Evolutionary conservation across 2,797 vertebrate genomes (phyloP), one percentile per base, ranked within the genome.

Genomic region (Periophthalmus magnuspinnatus): DNA sequence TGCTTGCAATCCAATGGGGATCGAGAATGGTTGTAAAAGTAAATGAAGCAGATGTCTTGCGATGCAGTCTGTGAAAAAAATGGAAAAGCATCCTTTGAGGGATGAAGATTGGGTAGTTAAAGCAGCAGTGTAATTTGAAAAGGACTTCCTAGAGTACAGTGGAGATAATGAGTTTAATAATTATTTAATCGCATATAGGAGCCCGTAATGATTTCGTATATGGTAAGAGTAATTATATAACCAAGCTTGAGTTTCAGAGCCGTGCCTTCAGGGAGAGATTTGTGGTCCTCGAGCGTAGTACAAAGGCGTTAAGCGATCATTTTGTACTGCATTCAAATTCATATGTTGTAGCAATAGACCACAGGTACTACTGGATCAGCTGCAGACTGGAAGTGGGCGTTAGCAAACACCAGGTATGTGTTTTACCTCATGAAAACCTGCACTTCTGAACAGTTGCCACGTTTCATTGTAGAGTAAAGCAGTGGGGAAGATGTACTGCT

Each of bases 11-110:
- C 87, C 81, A 60, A 36, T 68, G 81, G 83, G 86, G 72, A 80
- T 59, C 66, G 72, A 38, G 69, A 70, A 83, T 59, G 80, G 79
- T 84, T 84, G 85, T 83, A 88, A 84, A 88, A 89, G 83, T 86
- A 86, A 89, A 87, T 79, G 84, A 89, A 75, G 85, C 89, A 90
- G 87, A 89, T 88, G 76, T 81, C 61, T 80, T 69, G 61, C 76
- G 75, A 76, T 69, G 65, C 41, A 63, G 74, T n/a, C 64, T 62
- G 69, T 24, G 69, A 75, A 72, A 56, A 74, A 54, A 65, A 61
- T 41, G 2, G 34, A 63, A 76, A 71, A 70, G 32, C 32, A 68
- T 80, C 84, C 72, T 86, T 82, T 80, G 77, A 87, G 82, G 71
- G 71, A 60, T 82, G 24, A 67, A 80, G 65, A 79, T 55, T 48